Percentiles rank a stretch among this genome's conserved stretches.
Evolutionary conservation across 2,888 invertebrate species (phyloP).

Genomic region (Smittia sp.): DNA sequence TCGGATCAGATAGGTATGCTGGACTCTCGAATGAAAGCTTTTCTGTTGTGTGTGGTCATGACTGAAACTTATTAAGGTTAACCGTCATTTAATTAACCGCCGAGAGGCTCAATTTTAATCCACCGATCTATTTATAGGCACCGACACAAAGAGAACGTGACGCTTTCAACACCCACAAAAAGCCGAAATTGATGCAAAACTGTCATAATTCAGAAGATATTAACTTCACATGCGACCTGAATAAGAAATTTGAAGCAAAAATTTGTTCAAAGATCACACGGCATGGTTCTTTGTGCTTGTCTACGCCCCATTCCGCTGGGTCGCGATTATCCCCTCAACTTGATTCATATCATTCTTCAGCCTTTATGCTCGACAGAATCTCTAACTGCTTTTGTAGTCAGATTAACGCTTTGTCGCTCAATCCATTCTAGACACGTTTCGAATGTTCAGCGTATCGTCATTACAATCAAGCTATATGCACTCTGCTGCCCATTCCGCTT

Average conservation of each 20-base stretch:
- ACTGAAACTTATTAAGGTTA: not conserved
- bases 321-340: slow-evolving; percentile 1
- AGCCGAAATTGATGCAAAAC: not conserved
- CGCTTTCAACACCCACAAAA: not conserved
- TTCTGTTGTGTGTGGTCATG: slow-evolving; percentile 19
- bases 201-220: slow-evolving; percentile 9
- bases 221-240: not conserved
- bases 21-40: not conserved
- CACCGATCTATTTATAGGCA: not conserved
- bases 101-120: not conserved
- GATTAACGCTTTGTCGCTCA: slow-evolving; percentile 14
- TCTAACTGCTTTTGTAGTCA: not conserved
- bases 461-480: not conserved
- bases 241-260: not conserved
- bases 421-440: slow-evolving; percentile 1
- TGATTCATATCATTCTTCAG: slow-evolving; percentile 7
- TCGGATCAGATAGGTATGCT: slow-evolving; percentile 2
- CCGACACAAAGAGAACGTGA: not conserved
- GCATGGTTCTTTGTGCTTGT: not conserved
- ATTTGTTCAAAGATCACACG: not conserved
- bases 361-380: not conserved
- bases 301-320: not conserved
- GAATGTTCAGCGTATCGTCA: not conserved
- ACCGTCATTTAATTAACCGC: not conserved
- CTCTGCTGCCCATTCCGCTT: not conserved